A percentile compares a stretch with the other conserved stretches of the same genome.
Conservation (phyloP, 2,888 invertebrate genomes). For the Chironomus tentans region DNA sequence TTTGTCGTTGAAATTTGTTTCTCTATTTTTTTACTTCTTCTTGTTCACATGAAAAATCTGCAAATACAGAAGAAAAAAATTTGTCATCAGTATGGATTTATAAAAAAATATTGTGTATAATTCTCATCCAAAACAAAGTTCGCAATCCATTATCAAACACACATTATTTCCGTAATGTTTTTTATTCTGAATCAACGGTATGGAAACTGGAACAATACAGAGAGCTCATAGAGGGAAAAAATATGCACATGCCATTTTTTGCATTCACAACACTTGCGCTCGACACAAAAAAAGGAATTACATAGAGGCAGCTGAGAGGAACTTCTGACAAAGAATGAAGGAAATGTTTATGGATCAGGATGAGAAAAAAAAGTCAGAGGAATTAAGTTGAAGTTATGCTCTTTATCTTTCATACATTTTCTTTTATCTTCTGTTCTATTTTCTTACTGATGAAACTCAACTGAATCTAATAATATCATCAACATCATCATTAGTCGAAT, state of each 20-base stretch:
- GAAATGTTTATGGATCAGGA: constrained; percentile 5
- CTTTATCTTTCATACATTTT: constrained; percentile 12
- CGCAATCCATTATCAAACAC: constrained; percentile 22
- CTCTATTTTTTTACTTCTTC: too few relatives aligned
- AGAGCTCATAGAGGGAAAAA: not conserved
- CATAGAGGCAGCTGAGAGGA: not conserved
- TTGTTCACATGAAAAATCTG: constrained; percentile 23
- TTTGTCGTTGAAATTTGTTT: constrained; percentile 13
- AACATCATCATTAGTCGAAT: not conserved
- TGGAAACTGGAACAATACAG: constrained; percentile 15
- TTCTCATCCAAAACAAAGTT: constrained; percentile 13
- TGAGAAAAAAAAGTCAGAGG: not conserved
- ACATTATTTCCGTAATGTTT: constrained; percentile 20
- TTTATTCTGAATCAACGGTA: not conserved
- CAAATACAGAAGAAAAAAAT: not conserved
- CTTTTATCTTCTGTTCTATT: not conserved
- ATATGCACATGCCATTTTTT: too few relatives aligned
- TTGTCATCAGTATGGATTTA: constrained; percentile 16
- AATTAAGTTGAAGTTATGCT: constrained; percentile 14
- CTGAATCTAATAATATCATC: not conserved
- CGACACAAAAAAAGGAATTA: not conserved
- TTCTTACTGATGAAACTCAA: not conserved
- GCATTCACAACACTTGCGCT: not conserved
- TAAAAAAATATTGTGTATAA: not conserved
- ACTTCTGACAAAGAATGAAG: not conserved